Base-by-base conservation (phyloP, 2,888 invertebrate genomes). In the Microctonus brassicae region DNA sequence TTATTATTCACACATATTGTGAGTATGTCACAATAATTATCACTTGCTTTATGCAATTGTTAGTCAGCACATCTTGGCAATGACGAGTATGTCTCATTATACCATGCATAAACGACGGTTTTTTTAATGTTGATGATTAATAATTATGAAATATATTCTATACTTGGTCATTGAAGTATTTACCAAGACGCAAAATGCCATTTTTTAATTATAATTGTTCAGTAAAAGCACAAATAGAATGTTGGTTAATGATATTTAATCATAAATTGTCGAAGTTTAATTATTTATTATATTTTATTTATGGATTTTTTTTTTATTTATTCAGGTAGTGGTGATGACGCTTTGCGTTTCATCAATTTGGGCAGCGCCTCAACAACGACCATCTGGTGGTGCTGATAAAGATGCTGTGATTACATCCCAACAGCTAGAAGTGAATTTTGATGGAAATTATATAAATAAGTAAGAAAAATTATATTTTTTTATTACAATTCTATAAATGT, bases 381-480 rank as follows among this genome's bases (percentile, higher is more conserved):
- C 74, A 9, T 42, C 64, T 17, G 75, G 83, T 17, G 78, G 83
- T 10, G 76, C 85, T 57, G 87, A 87, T 42, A 87, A 86, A 79
- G 87, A 87, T 76, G 87, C 87, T 26, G 84, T 85, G 36, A 87
- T 87, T 72, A 85, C 86, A 70, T 84, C 87, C 13, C 87, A 87
- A 73, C 87, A 87, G 75, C 82, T 87, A 67, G 87, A 87, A 78
- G 87, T 87, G 73, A 84, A 83, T 77, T 87, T 87, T 74, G 87
- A 87, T 72, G 87, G 87, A 66, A 84, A 80, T 76, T 87, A 87
- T 76, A 73, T 87, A 70, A 87, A 87, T 76, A 87, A 87, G 87
- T 87, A 78, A 82, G 86, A 78, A 62, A 34, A 53, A n/a, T 24
- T 52, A 20, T 64, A 29, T 42, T 39, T 63, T 20, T 22, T 39